These are phyloP conservation scores for Lepidochrysops patricia DNA, from an alignment of 2,888 invertebrate genomes.

Conservation along the genomic window DNA sequence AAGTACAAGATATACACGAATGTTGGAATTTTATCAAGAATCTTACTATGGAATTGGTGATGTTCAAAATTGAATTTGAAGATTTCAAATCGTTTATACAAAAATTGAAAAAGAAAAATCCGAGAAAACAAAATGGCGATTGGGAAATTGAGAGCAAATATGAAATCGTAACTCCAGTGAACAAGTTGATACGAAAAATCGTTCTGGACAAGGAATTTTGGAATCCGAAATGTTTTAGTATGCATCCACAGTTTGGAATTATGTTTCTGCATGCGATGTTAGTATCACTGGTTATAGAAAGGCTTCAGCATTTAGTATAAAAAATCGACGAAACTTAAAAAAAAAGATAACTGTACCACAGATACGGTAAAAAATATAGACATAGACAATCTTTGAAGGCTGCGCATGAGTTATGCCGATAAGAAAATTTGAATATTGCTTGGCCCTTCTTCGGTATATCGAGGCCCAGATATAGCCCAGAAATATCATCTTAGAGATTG, in stretches of 20 bases:
- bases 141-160: not conserved
- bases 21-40: not conserved
- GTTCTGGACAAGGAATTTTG: not conserved
- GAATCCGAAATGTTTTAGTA: not conserved
- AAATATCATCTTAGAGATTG: too few relatives aligned
- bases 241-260: not conserved
- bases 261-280: not conserved
- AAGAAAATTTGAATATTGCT: too few relatives aligned
- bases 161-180: not conserved
- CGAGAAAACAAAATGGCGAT: not conserved
- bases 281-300: not conserved
- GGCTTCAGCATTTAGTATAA: not conserved
- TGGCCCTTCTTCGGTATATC: too few relatives aligned
- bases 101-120: not conserved
- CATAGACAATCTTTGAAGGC: too few relatives aligned
- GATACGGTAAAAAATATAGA: too few relatives aligned
- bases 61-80: not conserved
- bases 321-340: not conserved
- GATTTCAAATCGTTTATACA: not conserved
- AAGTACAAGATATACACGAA: not conserved
- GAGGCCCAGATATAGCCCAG: too few relatives aligned
- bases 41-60: not conserved
- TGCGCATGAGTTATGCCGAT: too few relatives aligned
- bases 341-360: too few relatives aligned
- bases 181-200: not conserved